phyloP scores from a whole-genome alignment of 2,113 vertebrate species.

The Callocephalon fimbriatum region DNA sequence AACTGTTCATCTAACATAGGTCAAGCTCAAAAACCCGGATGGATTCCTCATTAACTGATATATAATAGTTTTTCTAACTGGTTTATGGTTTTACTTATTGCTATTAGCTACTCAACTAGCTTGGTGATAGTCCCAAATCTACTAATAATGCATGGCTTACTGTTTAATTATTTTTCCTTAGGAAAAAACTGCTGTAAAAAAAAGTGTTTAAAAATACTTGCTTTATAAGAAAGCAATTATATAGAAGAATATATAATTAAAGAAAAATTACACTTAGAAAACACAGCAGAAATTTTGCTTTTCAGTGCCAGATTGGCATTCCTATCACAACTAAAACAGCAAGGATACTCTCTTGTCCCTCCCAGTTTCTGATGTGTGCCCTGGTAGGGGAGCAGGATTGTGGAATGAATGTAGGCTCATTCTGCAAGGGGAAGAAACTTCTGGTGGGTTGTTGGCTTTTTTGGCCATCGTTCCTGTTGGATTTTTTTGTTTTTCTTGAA shows the following conservation, averaged over 20 bases:
- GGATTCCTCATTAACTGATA: background rate
- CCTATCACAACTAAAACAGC: background rate
- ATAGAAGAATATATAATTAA: background rate
- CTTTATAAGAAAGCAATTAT: background rate
- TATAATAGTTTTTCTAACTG: background rate
- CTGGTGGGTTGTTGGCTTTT: background rate
- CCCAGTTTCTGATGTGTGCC: background rate
- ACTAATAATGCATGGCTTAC: background rate
- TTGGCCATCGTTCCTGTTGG: background rate
- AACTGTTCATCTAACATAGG: constrained; percentile 6
- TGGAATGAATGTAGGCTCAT: background rate
- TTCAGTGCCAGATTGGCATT: background rate
- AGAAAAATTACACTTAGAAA: background rate
- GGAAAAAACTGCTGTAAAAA: background rate
- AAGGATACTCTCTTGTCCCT: background rate
- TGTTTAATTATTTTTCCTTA: background rate
- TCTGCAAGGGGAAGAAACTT: background rate
- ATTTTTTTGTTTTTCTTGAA: background rate
- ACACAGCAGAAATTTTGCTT: background rate
- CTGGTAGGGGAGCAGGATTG: background rate
- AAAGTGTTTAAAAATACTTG: background rate
- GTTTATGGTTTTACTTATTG: background rate
- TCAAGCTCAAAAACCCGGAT: constrained; percentile 33
- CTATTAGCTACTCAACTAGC: background rate
- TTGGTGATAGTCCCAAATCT: background rate